These are phyloP conservation scores for Bambusicola thoracicus DNA, from an alignment of 2,113 vertebrate species.

Conservation along the genomic window DNA sequence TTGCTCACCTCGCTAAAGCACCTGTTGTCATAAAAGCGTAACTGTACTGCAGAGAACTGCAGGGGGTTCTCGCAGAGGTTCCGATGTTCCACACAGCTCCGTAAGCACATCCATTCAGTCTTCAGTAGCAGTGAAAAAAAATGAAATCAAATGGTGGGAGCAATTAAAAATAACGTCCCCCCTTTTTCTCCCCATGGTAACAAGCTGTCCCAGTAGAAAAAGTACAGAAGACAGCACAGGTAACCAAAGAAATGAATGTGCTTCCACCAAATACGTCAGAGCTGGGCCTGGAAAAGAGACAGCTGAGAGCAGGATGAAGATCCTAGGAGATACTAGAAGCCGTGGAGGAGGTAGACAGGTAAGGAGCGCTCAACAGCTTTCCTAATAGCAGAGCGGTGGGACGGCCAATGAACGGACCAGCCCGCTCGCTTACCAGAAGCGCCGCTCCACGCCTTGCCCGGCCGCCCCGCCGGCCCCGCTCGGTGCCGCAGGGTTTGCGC, in stretches of 20 bases:
- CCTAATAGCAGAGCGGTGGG: not conserved
- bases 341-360: not conserved
- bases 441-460: too few relatives aligned
- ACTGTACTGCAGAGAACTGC: not conserved
- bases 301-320: not conserved
- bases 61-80: not conserved
- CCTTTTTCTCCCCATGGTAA: not conserved
- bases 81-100: not conserved
- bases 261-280: not conserved
- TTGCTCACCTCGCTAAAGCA: not conserved
- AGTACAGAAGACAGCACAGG: not conserved
- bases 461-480: too few relatives aligned
- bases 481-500: too few relatives aligned
- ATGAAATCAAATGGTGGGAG: not conserved
- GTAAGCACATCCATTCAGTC: not conserved
- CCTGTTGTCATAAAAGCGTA: not conserved
- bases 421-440: too few relatives aligned
- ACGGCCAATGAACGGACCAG: slow-evolving; percentile 36
- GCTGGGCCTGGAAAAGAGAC: not conserved
- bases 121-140: not conserved
- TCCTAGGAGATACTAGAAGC: not conserved
- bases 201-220: not conserved
- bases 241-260: not conserved
- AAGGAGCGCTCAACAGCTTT: not conserved
- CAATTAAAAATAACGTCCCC: not conserved